Evolutionary conservation across 1,140 invertebrate species (phyloP).

Genomic region (Drepana arcuata): DNA sequence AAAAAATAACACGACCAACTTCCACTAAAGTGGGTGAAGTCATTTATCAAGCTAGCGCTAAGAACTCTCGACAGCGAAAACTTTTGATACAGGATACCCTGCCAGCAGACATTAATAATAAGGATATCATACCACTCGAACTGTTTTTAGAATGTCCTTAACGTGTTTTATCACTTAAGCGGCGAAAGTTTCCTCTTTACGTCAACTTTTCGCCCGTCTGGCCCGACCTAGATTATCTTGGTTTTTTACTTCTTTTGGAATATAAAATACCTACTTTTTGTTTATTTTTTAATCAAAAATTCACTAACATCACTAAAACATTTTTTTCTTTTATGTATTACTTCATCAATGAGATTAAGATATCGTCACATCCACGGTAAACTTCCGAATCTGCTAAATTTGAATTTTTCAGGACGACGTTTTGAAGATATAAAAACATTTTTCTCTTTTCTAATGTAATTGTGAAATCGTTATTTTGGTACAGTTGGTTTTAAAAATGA

Average conservation of each 20-base stretch:
- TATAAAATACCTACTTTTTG: too few relatives aligned
- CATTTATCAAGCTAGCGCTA: constrained; percentile 66
- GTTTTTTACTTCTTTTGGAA: constrained; percentile 11
- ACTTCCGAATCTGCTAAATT: too few relatives aligned
- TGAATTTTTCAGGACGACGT: too few relatives aligned
- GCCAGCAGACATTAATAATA: constrained; percentile 67
- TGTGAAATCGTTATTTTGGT: too few relatives aligned
- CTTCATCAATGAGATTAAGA: too few relatives aligned
- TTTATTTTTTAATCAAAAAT: too few relatives aligned
- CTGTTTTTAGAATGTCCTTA: constrained; percentile 51
- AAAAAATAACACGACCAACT: constrained; percentile 44
- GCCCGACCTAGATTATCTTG: constrained; percentile 20
- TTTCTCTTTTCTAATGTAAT: too few relatives aligned
- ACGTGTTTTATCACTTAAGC: constrained; percentile 62
- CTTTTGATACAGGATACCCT: constrained; percentile 65
- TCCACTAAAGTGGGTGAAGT: constrained; percentile 57
- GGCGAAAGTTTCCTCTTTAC: constrained; percentile 30
- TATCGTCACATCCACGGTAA: too few relatives aligned
- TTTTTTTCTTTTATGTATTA: too few relatives aligned
- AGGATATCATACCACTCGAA: constrained; percentile 59
- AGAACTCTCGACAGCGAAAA: constrained; percentile 65
- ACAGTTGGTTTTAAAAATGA: too few relatives aligned
- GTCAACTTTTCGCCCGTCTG: constrained; percentile 24
- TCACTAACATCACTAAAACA: too few relatives aligned
- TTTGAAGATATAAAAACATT: too few relatives aligned